Percentiles rank a stretch among this genome's conserved stretches.
Conservation (phyloP, 1,140 invertebrate genomes). For the Portunus trituberculatus region DNA sequence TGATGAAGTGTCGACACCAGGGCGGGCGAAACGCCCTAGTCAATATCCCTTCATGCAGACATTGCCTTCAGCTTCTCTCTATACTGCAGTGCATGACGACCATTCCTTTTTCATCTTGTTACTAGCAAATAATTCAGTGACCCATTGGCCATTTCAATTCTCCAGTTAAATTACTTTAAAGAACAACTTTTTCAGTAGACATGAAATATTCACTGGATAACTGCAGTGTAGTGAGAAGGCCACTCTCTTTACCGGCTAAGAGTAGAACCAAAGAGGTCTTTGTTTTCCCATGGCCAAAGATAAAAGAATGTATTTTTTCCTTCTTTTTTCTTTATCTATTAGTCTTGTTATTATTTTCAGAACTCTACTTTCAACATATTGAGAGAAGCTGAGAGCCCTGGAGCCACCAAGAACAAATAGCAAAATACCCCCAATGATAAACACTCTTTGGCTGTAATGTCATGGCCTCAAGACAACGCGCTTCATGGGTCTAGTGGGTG, state of each 20-base stretch:
- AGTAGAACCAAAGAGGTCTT: neutral
- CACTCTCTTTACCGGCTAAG: neutral
- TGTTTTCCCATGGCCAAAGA: neutral
- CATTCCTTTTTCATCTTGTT: neutral
- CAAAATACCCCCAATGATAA: neutral
- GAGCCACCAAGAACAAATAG: neutral
- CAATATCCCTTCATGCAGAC: neutral
- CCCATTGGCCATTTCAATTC: too few relatives aligned
- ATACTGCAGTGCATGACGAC: neutral
- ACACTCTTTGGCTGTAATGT: neutral
- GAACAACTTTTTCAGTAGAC: neutral
- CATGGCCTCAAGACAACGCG: neutral
- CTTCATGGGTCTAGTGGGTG: neutral
- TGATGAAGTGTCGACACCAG: slow-evolving; percentile 34
- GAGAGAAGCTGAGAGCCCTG: neutral
- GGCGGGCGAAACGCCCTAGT: slow-evolving; percentile 17
- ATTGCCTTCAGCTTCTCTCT: neutral
- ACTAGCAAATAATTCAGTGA: neutral
- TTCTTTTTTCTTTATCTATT: neutral
- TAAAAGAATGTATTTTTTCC: too few relatives aligned
- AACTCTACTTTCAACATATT: too few relatives aligned
- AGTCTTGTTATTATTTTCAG: neutral
- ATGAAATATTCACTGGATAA: neutral
- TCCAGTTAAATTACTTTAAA: neutral
- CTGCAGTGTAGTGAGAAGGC: neutral